Percentiles rank a stretch among this genome's conserved stretches.
These are phyloP conservation scores for Pangasius larnaudii DNA, from an alignment of 2,797 vertebrate genomes.

Conservation along the genomic window DNA sequence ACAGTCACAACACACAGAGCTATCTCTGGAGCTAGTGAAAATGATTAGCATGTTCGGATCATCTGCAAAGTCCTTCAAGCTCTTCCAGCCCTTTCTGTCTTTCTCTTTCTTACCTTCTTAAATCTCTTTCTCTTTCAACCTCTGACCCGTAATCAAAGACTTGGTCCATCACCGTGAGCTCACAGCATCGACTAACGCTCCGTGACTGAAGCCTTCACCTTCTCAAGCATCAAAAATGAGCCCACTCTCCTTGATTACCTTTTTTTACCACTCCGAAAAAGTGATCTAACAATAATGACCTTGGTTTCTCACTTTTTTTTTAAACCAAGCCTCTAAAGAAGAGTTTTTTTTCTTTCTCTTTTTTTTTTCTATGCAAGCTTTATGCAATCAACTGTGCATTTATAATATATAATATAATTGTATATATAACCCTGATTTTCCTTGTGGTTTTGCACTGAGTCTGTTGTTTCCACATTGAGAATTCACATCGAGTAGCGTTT, in stretches of 20 bases:
- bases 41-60: conserved; percentile 32
- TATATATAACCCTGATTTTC: too few species aligned
- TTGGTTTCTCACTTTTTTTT: background rate
- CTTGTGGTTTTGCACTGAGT: conserved; percentile 15
- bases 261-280: background rate
- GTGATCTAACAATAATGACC: conserved; percentile 15
- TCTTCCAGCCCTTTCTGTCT: background rate
- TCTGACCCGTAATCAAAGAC: conserved; percentile 31
- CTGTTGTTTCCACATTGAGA: conserved; percentile 69
- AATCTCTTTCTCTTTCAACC: conserved; percentile 19
- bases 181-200: conserved; percentile 27
- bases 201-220: conserved; percentile 28
- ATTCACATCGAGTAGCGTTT: conserved; percentile 69
- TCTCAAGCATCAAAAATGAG: conserved; percentile 39
- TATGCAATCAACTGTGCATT: too few species aligned
- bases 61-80: conserved; percentile 28
- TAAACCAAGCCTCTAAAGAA: background rate
- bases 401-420: background rate
- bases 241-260: conserved; percentile 40
- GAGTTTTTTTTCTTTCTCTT: background rate
- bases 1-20: background rate
- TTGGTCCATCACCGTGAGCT: conserved; percentile 32
- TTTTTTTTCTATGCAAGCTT: background rate
- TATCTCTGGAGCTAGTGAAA: background rate
- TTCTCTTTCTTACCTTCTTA: conserved; percentile 3